These are phyloP conservation scores for Andrena hattorfiana DNA, from an alignment of 2,888 invertebrate species.

Conservation along the genomic window DNA sequence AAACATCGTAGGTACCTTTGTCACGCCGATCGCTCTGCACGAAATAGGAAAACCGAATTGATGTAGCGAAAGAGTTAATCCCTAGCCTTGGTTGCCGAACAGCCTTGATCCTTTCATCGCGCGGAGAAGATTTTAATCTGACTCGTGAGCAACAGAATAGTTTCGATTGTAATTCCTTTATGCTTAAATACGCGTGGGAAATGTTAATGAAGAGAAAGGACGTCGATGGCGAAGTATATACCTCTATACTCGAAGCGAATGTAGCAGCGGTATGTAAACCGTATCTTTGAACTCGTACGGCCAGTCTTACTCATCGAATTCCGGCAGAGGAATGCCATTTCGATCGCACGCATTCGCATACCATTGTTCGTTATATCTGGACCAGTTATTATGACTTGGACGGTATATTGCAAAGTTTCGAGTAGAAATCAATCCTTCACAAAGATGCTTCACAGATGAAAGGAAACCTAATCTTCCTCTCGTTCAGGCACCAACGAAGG, in stretches of 20 bases:
- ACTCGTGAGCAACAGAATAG: slow-evolving; percentile 19
- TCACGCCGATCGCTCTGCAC: too few species aligned
- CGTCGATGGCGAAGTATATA: not conserved
- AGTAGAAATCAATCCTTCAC: too few species aligned
- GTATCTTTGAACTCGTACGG: slow-evolving; percentile 19
- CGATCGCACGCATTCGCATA: not conserved
- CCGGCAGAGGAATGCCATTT: slow-evolving; percentile 1
- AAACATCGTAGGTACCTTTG: too few species aligned
- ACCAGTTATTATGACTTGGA: too few species aligned
- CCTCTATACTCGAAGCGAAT: not conserved
- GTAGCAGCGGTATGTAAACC: not conserved
- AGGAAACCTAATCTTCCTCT: too few species aligned
- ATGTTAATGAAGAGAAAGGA: slow-evolving; percentile 37
- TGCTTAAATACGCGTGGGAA: slow-evolving; percentile 12
- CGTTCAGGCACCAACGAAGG: too few species aligned
- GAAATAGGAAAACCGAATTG: too few species aligned
- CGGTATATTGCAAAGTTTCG: too few species aligned
- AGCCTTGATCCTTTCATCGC: slow-evolving; percentile 1
- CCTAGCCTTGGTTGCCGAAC: not conserved
- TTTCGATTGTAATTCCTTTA: slow-evolving; percentile 17
- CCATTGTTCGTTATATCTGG: too few species aligned
- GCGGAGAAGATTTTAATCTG: slow-evolving; percentile 13
- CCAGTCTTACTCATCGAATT: not conserved
- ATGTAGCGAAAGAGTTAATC: not conserved
- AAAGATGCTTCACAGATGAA: too few species aligned